Conservation (phyloP, 1,140 invertebrate genomes). For the Aphidius ervi region DNA sequence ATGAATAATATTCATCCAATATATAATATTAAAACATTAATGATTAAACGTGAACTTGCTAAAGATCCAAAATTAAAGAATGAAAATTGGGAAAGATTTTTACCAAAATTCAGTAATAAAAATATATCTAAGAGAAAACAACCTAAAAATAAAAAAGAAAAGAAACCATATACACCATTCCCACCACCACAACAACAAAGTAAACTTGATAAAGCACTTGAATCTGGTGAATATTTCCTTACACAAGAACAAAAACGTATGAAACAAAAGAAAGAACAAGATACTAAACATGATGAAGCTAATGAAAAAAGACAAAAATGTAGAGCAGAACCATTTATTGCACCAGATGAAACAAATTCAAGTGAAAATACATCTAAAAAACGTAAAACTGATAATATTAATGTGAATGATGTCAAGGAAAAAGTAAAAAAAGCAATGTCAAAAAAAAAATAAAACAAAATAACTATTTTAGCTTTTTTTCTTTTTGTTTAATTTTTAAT, state of each 20-base stretch:
- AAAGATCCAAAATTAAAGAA: constrained; percentile 88
- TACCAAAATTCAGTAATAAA: constrained; percentile 94
- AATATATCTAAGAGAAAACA: constrained; percentile 83
- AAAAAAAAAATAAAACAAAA: constrained; percentile 26
- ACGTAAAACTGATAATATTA: constrained; percentile 48
- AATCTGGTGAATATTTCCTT: constrained; percentile 95
- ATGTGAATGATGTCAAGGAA: constrained; percentile 66
- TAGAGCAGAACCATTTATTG: constrained; percentile 75
- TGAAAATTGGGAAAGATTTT: constrained; percentile 95
- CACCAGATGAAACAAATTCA: constrained; percentile 68
- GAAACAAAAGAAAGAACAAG: constrained; percentile 69
- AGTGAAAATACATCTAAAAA: constrained; percentile 28
- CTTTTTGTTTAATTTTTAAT: too few species aligned
- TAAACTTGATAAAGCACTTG: constrained; percentile 91
- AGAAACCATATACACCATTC: constrained; percentile 96
- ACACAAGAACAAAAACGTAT: constrained; percentile 76
- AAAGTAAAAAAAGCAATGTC: constrained; percentile 66
- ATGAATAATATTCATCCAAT: constrained; percentile 99
- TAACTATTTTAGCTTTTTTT: too few species aligned
- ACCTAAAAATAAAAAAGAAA: constrained; percentile 79
- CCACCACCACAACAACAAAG: constrained; percentile 89
- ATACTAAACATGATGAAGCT: constrained; percentile 68
- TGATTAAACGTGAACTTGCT: constrained; percentile 94
- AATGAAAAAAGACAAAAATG: constrained; percentile 71
- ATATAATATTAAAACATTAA: constrained; percentile 96